phyloP scores from a whole-genome alignment of 2,113 vertebrate genomes.

The Hemicordylus capensis region DNA sequence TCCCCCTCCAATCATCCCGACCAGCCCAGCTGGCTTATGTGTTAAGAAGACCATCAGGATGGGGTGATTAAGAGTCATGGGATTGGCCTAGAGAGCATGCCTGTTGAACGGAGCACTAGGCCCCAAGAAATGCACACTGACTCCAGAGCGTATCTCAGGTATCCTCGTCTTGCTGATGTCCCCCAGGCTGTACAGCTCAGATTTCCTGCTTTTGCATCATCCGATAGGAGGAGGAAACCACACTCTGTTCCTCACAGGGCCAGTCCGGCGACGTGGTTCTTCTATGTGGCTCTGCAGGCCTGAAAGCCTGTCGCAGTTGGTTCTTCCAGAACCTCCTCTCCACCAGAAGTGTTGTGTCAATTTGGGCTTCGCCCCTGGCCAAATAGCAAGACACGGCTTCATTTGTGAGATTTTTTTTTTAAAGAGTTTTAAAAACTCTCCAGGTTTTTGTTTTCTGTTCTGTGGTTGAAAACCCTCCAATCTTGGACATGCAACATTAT shows the following conservation, averaged over 20 bases:
- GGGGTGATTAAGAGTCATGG: neutral
- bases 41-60: neutral
- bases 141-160: slow-evolving; percentile 4
- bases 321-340: neutral
- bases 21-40: too few relatives aligned
- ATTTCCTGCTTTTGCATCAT: slow-evolving; percentile 32
- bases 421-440: too few relatives aligned
- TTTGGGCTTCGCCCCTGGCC: neutral
- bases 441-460: neutral
- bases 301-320: neutral
- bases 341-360: neutral
- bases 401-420: too few relatives aligned
- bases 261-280: neutral
- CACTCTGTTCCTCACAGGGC: neutral
- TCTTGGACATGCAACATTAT: too few relatives aligned
- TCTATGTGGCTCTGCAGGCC: too few relatives aligned
- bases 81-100: neutral
- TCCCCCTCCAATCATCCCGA: too few relatives aligned
- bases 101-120: neutral
- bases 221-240: neutral
- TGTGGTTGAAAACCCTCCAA: neutral
- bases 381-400: too few relatives aligned
- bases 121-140: neutral
- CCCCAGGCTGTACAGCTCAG: neutral
- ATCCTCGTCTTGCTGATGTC: neutral